A percentile compares a stretch with the other conserved stretches of the same genome.
phyloP scores from a whole-genome alignment of 2,888 invertebrate genomes.

The Alloscopus bannaensis region DNA sequence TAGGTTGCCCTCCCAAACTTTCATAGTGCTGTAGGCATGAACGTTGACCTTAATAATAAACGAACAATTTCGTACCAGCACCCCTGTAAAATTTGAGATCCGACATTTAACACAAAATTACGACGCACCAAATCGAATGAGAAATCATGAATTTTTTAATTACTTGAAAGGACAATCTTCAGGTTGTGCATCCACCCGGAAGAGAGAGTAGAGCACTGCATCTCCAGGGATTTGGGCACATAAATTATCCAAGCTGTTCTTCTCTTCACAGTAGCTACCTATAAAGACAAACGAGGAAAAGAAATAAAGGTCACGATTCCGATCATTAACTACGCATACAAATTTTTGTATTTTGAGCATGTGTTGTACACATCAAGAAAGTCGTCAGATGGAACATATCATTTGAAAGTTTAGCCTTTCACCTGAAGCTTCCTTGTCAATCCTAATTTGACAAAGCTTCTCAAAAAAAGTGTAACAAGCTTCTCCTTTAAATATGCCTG shows the following conservation, averaged over 20 bases:
- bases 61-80: no score
- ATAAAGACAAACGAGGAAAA: slow-evolving; percentile 17
- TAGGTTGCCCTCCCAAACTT: neutral
- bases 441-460: no score
- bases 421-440: slow-evolving; percentile 9
- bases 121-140: neutral
- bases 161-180: slow-evolving; percentile 84
- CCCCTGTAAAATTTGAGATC: no score
- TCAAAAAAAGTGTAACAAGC: no score
- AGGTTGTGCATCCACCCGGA: slow-evolving; percentile 83
- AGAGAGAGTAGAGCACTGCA: slow-evolving; percentile 85
- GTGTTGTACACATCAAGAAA: neutral
- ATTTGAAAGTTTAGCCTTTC: slow-evolving; percentile 1
- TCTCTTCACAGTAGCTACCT: slow-evolving; percentile 77
- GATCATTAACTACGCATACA: no score
- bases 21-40: neutral
- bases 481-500: no score
- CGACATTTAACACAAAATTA: neutral
- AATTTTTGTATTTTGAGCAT: neutral
- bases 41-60: neutral
- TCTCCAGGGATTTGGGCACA: slow-evolving; percentile 85
- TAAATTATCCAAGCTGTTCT: slow-evolving; percentile 80
- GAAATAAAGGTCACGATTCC: slow-evolving; percentile 8
- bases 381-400: slow-evolving; percentile 21
- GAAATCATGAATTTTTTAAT: slow-evolving; percentile 25